Percentiles rank a stretch among this genome's conserved stretches.
Evolutionary conservation across 2,113 vertebrate genomes (phyloP).

Genomic region (Apistogramma diplotaenia): DNA sequence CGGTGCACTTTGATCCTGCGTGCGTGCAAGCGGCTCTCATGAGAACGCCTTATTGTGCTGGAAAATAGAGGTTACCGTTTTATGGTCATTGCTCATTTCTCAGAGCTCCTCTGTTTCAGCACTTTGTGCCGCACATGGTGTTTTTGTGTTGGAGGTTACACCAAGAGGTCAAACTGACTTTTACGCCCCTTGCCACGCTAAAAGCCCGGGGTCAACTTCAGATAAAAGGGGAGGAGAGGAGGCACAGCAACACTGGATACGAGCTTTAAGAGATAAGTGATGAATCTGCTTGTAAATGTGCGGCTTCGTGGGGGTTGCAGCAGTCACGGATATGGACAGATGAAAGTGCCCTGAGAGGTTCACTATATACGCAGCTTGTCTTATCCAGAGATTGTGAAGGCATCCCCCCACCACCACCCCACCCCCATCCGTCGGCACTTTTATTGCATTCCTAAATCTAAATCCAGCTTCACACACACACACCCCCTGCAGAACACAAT

Average conservation of each 20-base stretch:
- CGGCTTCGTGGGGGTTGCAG: not conserved
- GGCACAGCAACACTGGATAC: constrained; percentile 40
- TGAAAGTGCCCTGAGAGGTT: constrained; percentile 33
- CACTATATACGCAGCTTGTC: constrained; percentile 29
- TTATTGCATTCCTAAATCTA: constrained; percentile 56
- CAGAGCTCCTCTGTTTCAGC: constrained; percentile 21
- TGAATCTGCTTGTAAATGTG: constrained; percentile 57
- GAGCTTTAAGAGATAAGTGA: constrained; percentile 51
- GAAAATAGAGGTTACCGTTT: constrained; percentile 43
- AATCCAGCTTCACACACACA: constrained; percentile 29
- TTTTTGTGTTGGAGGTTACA: constrained; percentile 61
- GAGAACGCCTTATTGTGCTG: constrained; percentile 26
- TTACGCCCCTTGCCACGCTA: constrained; percentile 21
- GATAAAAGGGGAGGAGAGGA: constrained; percentile 55
- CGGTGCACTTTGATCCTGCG: constrained; percentile 13
- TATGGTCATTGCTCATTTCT: constrained; percentile 47
- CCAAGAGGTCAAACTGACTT: constrained; percentile 64
- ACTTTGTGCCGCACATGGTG: constrained; percentile 32
- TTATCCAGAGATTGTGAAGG: constrained; percentile 53
- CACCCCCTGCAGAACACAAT: constrained; percentile 25
- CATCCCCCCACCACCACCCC: not conserved
- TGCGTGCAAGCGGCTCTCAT: not conserved
- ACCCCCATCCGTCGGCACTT: constrained; percentile 10
- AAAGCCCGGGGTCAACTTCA: constrained; percentile 55
- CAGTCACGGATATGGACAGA: constrained; percentile 20